These are phyloP conservation scores for Drosophila greeni DNA, from an alignment of 2,888 invertebrate species.

Conservation along the genomic window DNA sequence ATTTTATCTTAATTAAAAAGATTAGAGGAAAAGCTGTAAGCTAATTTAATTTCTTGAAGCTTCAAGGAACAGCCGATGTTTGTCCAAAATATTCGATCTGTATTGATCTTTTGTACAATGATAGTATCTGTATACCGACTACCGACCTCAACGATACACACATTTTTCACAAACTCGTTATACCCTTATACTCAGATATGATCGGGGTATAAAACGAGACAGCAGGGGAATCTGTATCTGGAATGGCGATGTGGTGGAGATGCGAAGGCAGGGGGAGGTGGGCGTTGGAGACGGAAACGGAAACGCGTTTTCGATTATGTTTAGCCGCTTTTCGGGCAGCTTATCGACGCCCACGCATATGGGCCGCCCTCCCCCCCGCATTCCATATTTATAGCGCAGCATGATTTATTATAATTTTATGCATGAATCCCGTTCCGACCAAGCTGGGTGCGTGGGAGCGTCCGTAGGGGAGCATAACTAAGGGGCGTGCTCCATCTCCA, in stretches of 20 bases:
- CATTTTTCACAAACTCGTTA: neutral
- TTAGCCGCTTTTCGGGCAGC: conserved; percentile 65
- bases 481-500: conserved; percentile 25
- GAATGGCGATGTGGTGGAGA: neutral
- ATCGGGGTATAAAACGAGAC: neutral
- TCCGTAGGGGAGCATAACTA: conserved; percentile 27
- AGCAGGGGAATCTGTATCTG: conserved; percentile 14
- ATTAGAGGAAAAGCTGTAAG: neutral
- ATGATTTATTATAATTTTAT: conserved; percentile 73
- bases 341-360: conserved; percentile 68
- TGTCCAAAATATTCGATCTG: neutral
- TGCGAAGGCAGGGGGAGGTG: neutral
- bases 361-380: conserved; percentile 20
- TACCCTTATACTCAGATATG: too few species aligned
- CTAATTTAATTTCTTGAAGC: neutral
- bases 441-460: conserved; percentile 22
- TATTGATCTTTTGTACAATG: neutral
- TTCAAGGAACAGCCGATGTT: neutral
- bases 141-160: neutral
- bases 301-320: conserved; percentile 71
- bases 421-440: conserved; percentile 64
- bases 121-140: too few species aligned
- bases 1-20: neutral
- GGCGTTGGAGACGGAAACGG: conserved; percentile 37
- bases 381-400: conserved; percentile 67